These are phyloP conservation scores for Callopanchax toddi DNA, from an alignment of 2,113 vertebrate genomes.

Conservation along the genomic window DNA sequence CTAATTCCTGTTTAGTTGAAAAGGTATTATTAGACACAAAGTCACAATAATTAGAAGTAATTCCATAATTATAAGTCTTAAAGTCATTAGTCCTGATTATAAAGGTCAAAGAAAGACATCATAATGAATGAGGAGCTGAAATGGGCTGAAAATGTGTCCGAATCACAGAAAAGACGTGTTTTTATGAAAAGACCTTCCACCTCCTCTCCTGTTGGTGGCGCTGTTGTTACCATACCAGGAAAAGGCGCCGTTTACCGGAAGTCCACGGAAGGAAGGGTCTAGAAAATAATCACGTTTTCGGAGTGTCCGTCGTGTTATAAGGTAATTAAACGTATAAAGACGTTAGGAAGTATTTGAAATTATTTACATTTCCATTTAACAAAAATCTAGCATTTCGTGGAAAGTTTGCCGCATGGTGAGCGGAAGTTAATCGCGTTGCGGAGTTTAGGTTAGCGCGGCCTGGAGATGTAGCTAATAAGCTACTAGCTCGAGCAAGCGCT, in stretches of 20 bases:
- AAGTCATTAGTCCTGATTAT: too few species aligned
- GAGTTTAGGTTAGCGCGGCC: neutral
- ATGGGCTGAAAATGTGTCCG: too few species aligned
- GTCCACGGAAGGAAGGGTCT: slow-evolving; percentile 4
- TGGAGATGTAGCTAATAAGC: neutral
- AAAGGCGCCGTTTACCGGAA: slow-evolving; percentile 19
- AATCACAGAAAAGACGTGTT: too few species aligned
- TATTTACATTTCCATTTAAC: neutral
- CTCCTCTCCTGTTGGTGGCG: neutral
- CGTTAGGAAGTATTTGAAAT: too few species aligned
- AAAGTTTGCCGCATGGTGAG: neutral
- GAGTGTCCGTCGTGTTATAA: neutral
- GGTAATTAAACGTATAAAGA: slow-evolving; percentile 4
- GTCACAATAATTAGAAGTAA: too few species aligned
- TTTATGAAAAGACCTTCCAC: too few species aligned
- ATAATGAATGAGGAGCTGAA: too few species aligned
- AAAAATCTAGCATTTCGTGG: too few species aligned
- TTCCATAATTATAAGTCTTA: too few species aligned
- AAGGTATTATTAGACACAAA: too few species aligned
- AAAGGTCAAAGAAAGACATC: too few species aligned
- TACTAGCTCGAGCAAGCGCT: neutral
- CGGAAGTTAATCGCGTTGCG: neutral
- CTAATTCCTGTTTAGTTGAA: too few species aligned
- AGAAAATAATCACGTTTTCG: neutral
- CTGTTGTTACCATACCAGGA: neutral